A percentile compares a stretch with the other conserved stretches of the same genome.
phyloP scores from a whole-genome alignment of 2,113 vertebrate species.

The Alligator sinensis region DNA sequence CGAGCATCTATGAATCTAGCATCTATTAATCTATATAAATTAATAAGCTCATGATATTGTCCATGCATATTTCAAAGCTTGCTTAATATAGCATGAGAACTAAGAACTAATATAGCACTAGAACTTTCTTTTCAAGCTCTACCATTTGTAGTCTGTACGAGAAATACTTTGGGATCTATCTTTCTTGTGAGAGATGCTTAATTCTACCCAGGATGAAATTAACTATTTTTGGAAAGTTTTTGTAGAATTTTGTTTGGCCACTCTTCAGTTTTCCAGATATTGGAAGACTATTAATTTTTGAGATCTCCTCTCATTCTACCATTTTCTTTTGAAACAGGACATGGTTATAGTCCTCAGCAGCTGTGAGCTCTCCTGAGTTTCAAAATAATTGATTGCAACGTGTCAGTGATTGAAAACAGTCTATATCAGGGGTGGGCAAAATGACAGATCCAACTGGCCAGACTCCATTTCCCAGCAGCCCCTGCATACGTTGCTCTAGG shows the following conservation, averaged over 20 bases:
- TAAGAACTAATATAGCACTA: background rate
- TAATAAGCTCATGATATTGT: slow-evolving; percentile 22
- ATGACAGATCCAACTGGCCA: too few species aligned
- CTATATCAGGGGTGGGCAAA: background rate
- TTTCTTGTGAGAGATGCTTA: slow-evolving; percentile 54
- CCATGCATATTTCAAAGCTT: slow-evolving; percentile 34
- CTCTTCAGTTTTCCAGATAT: slow-evolving; percentile 41
- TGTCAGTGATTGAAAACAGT: background rate
- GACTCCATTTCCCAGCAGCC: too few species aligned
- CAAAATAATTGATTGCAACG: background rate
- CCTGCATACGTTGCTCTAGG: too few species aligned
- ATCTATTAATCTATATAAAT: background rate
- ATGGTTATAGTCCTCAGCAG: background rate
- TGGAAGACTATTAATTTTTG: slow-evolving; percentile 44
- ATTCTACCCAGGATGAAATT: slow-evolving; percentile 65
- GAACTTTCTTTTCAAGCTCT: slow-evolving; percentile 59
- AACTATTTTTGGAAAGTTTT: slow-evolving; percentile 66
- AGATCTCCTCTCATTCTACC: slow-evolving; percentile 35
- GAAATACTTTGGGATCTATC: slow-evolving; percentile 62
- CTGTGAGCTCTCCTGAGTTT: background rate
- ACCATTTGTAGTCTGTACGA: slow-evolving; percentile 52
- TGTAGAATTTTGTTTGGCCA: slow-evolving; percentile 68
- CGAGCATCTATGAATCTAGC: too few species aligned
- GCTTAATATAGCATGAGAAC: slow-evolving; percentile 31
- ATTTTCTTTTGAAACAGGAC: background rate